Evolutionary conservation across 2,888 invertebrate genomes (phyloP).

Genomic region (Heliothis peltigera): DNA sequence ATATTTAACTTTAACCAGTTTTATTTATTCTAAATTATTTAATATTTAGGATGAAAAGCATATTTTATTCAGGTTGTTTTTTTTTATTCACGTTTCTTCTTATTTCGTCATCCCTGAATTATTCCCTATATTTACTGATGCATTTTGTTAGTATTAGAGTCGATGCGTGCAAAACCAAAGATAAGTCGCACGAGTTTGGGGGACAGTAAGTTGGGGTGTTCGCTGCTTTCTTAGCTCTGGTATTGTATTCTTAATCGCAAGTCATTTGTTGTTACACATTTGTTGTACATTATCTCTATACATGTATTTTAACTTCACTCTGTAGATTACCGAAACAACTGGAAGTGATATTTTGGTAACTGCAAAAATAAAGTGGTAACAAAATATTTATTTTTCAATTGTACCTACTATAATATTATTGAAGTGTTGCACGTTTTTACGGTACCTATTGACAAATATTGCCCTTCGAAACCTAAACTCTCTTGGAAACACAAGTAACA

Average conservation of each 20-base stretch:
- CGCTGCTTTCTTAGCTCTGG: not conserved
- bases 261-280: not conserved
- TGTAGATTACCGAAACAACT: no score
- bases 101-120: not conserved
- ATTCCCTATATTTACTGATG: constrained; percentile 5
- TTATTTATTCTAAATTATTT: not conserved
- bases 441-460: not conserved
- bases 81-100: no score
- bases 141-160: constrained; percentile 12
- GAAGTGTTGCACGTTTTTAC: not conserved
- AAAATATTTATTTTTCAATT: no score
- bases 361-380: no score
- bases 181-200: constrained; percentile 40
- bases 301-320: not conserved
- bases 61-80: no score
- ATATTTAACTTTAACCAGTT: not conserved
- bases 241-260: constrained; percentile 8
- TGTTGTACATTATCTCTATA: not conserved
- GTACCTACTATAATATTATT: no score
- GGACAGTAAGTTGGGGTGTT: constrained; percentile 25
- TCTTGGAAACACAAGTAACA: constrained; percentile 23
- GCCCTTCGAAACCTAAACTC: not conserved
- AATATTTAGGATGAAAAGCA: no score
- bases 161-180: constrained; percentile 44
- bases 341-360: no score